A percentile compares a stretch with the other conserved stretches of the same genome.
These are phyloP conservation scores for Cryptotermes secundus DNA, from an alignment of 1,140 invertebrate species.

Conservation along the genomic window DNA sequence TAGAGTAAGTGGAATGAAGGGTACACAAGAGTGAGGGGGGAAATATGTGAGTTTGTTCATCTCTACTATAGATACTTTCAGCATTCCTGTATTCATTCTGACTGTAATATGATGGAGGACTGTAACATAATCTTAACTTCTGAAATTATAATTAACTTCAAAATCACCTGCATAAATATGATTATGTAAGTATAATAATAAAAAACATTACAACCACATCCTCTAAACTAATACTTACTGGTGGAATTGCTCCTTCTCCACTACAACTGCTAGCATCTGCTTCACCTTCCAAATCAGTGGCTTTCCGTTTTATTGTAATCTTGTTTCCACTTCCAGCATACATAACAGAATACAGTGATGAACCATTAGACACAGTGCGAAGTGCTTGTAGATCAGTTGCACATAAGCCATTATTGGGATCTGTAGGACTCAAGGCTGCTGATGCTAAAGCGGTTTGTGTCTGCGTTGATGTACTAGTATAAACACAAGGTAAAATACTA, in stretches of 20 bases:
- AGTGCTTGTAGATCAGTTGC: constrained; percentile 51
- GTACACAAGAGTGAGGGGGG: too few species aligned
- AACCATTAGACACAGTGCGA: constrained; percentile 63
- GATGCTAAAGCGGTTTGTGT: constrained; percentile 35
- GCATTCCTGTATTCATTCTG: too few species aligned
- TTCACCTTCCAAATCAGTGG: constrained; percentile 49
- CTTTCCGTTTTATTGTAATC: constrained; percentile 79
- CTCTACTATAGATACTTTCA: too few species aligned
- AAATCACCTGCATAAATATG: background rate
- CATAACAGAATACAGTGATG: constrained; percentile 74
- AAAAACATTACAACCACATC: background rate
- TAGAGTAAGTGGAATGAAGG: too few species aligned
- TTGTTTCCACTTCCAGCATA: constrained; percentile 76
- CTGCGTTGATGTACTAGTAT: constrained; percentile 68
- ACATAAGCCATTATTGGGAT: constrained; percentile 30
- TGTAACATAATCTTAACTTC: too few species aligned
- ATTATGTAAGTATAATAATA: background rate
- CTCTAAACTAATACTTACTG: background rate
- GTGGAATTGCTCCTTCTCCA: constrained; percentile 15
- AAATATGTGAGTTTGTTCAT: too few species aligned
- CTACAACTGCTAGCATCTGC: constrained; percentile 27
- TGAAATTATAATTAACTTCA: background rate
- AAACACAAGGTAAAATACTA: constrained; percentile 70
- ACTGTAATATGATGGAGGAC: too few species aligned
- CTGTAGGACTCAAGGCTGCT: background rate